Evolutionary conservation across 2,888 invertebrate genomes (phyloP), one percentile per base, ranked within the genome.

Genomic region (Marasmarcha lunaedactyla): DNA sequence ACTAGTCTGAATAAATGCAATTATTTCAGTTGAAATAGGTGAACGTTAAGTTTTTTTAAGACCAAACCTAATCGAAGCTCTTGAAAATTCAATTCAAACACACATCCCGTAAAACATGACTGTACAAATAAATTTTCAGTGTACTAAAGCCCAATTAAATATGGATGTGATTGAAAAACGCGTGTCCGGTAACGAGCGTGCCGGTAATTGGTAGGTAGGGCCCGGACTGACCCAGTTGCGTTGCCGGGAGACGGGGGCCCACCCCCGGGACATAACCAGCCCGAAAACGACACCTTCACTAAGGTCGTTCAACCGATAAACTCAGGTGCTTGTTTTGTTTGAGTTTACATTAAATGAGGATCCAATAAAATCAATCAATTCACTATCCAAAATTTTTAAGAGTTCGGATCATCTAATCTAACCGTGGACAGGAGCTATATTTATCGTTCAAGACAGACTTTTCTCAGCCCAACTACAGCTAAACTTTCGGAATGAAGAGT

Each of bases 141-240:
- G 67, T 71, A 67, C 71, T 71, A 78, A 77, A 76, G 78, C 77
- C 79, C 83, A 83, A 83, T 83, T 83, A 83, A 83, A 81, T 83
- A 83, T 81, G 83, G 78, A 83, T 83, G 79, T 79, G 83, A 83
- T 83, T 79, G 83, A 83, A 83, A 83, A 83, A 83, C 83, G 83
- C 81, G 81, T 81, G 83, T 81, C 83, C 81, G 76, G 79, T 81
- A 83, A 81, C 83, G 79, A 81, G 79, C 79, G 78, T 78, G 83
- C 87, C 78, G 71, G 73, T 83, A 81, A 83, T 83, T 83, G 81
- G 79, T 73, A 71, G 81, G 81, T 55, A 60, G 58, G 72, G 72
- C 71, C 74, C 70, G 77, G 79, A 77, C 65, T 77, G 79, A 79
- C 79, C 83, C 79, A 79, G 81, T 78, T 81, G 77, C 71, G 77